Base-by-base conservation (phyloP, 2,888 invertebrate genomes). In the Cataglyphis altisquamis region DNA sequence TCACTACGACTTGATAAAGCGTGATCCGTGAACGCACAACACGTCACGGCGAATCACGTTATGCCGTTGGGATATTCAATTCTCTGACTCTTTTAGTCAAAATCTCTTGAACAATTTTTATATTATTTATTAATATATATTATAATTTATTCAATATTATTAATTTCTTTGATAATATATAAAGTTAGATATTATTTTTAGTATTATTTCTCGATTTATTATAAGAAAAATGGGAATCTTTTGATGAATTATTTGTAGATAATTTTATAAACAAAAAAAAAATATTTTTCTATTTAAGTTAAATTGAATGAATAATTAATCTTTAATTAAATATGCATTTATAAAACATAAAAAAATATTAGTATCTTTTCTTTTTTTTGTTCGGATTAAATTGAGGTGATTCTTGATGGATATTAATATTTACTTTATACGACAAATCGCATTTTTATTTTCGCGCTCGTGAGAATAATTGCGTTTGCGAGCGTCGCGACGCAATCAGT, bases 401-500 rank as follows among this genome's bases (percentile, higher is more conserved):
- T 18, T 55, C 15, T 45, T 45, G 78, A 45, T 18, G 32, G 36
- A 60, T 75, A 77, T 75, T 66, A 66, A 82, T 36, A 25, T 9
- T 21, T 66, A 25, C 36, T 66, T 36, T 6, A 8, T 32, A n/a
- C 12, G 41, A 66, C 32, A 66, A 57, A 10, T 75, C 21, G 18
- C 15, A 55, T 25, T 48, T 75, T 64, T 45, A n/a, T 21, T 36
- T 55, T 64, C 10, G 32, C 41, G 45, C 25, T 66, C 36, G 25
- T 21, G 55, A 48, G 75, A 75, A 82, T 82, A 82, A 75, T 60
- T 66, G 66, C 36, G 57, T 62, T 60, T 45, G 57, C 66, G 32
- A n/a, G 39, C 60, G 62, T 39, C 67, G 75, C 52, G 48, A 67
- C 67, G 67, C 67, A 67, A 82, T 67, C 78, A 78, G 78, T 62